Base-by-base conservation (phyloP, 2,797 vertebrate genomes). In the Labeo calbasu region DNA sequence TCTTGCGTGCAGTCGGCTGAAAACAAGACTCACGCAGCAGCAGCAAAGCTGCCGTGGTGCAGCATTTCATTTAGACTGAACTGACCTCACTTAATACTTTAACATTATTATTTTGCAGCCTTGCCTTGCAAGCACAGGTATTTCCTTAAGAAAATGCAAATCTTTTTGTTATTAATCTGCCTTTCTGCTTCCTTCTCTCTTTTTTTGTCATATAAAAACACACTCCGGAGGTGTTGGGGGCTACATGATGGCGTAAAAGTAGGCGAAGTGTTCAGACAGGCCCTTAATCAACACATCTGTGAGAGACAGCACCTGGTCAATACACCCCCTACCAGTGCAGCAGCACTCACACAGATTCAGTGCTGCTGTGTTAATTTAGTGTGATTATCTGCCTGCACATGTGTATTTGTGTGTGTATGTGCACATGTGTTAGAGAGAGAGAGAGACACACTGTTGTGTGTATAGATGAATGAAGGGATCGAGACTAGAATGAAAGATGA, bases 371-470 rank as follows among this genome's bases (percentile, higher is more conserved):
- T 63, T 81, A 59, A 76, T 73, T 81, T 48, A 68, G 40, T 70
- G 69, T 83, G 36, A 73, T 77, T 79, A 82, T 68, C 43, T 43
- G 65, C 13, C 25, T 79, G 50, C 81, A 77, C 59, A 14, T 79
- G 75, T 66, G 57, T 83, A 21, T 72, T 23, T 82, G 32, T 76
- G 51, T 77, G 63, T 23, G 55, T 66, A 25, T 82, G 69, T 79
- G 66, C 25, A 43, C 61, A 36, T 82, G 43, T 82, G 79, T 53
- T 25, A 13, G n/a, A 80, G 43, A 51, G 36, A 17, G 79, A 25
- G 66, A 66, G 32, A 53, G 25, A 59, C 23, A 75, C n/a, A 83
- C 91, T 90, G 89, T 92, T 87, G 91, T 90, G 89, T 77, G 80
- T 72, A 68, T 10, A 70, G 86, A 79, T 57, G 51, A 80, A 83